These are phyloP conservation scores for Eristalinus sepulchralis DNA, from an alignment of 2,888 invertebrate species.

Conservation along the genomic window DNA sequence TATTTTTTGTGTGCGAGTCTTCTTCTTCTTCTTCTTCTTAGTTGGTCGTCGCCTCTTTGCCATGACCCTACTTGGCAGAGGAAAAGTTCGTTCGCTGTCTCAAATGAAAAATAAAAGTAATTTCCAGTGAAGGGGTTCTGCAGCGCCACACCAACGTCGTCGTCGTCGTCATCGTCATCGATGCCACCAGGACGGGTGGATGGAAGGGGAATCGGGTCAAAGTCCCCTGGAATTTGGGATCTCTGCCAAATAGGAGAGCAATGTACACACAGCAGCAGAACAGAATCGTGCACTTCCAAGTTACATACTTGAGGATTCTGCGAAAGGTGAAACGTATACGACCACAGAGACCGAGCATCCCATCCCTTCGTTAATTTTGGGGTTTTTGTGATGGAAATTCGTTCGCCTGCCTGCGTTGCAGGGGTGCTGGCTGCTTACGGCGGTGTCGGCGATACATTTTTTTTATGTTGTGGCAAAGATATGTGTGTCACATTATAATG, in stretches of 20 bases:
- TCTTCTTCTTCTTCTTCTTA: not conserved
- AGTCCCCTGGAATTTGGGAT: constrained; percentile 64
- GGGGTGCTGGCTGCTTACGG: constrained; percentile 10
- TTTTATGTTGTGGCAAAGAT: constrained; percentile 1
- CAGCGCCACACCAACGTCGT: not conserved
- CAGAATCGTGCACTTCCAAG: constrained; percentile 25
- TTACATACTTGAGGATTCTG: constrained; percentile 31
- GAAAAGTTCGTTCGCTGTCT: not conserved
- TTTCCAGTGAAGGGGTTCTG: constrained; percentile 25
- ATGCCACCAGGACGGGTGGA: not conserved
- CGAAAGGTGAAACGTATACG: constrained; percentile 30
- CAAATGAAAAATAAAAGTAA: constrained; percentile 52
- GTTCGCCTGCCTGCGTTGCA: constrained; percentile 1
- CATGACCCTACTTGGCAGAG: constrained; percentile 5
- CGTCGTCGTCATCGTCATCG: not conserved
- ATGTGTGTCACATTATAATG: constrained; percentile 13
- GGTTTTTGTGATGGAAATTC: constrained; percentile 12
- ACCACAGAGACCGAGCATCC: constrained; percentile 14
- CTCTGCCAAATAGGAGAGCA: constrained; percentile 55
- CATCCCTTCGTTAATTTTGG: not conserved
- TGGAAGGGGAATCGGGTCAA: constrained; percentile 54
- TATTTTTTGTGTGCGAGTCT: constrained; percentile 12
- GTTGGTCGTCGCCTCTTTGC: constrained; percentile 13
- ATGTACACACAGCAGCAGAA: constrained; percentile 15
- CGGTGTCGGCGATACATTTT: not conserved